Evolutionary conservation across 2,797 vertebrate species (phyloP).

Genomic region (Falco naumanni): DNA sequence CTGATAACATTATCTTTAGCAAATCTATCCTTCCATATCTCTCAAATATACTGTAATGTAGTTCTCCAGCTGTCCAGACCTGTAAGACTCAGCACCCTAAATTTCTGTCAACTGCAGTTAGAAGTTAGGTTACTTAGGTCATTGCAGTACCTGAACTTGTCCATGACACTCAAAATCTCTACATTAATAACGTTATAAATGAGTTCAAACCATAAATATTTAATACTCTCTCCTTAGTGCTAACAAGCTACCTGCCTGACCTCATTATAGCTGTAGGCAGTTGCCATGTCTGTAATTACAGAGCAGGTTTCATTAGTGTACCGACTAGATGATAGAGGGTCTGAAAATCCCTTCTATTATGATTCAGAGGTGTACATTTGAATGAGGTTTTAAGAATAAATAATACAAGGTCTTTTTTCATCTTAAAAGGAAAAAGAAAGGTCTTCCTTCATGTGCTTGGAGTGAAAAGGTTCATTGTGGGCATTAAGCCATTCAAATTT

Average conservation of each 20-base stretch:
- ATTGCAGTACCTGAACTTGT: neutral
- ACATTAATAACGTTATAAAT: neutral
- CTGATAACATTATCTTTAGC: neutral
- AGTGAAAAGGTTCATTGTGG: neutral
- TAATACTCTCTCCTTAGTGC: neutral
- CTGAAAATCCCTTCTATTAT: neutral
- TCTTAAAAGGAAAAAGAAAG: neutral
- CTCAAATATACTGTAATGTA: neutral
- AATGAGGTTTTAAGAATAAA: neutral
- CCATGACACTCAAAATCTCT: neutral
- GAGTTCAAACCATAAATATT: neutral
- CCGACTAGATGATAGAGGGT: neutral
- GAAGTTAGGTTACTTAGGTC: neutral
- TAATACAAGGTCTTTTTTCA: neutral
- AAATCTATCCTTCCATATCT: neutral
- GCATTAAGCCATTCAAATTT: slow-evolving; percentile 5
- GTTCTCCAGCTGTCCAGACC: neutral
- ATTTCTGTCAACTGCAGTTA: neutral
- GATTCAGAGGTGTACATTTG: neutral
- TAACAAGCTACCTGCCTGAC: neutral
- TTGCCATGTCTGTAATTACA: neutral
- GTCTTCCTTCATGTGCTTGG: neutral
- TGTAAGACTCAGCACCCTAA: neutral
- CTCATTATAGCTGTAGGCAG: neutral
- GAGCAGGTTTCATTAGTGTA: neutral